Conservation (phyloP, 1,140 invertebrate species). For the Drosophila guanche region DNA sequence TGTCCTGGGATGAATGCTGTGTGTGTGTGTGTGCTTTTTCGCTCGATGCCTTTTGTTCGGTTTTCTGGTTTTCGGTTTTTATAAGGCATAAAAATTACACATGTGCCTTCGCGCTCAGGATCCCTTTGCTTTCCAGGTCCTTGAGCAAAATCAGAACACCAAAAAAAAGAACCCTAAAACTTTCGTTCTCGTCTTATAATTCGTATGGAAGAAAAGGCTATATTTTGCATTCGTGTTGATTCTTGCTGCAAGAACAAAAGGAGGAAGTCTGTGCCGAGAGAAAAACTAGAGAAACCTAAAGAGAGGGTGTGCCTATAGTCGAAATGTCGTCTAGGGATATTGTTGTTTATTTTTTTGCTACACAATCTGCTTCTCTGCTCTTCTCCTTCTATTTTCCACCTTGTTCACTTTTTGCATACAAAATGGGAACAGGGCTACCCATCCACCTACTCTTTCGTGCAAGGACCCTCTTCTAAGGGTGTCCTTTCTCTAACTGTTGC, state of each 20-base stretch:
- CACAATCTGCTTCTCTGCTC: constrained; percentile 12
- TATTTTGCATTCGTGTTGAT: background rate
- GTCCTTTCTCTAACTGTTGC: constrained; percentile 61
- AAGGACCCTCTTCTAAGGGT: constrained; percentile 12
- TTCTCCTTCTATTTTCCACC: constrained; percentile 53
- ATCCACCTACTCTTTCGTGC: constrained; percentile 50
- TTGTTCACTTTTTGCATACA: constrained; percentile 58
- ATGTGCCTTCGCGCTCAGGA: constrained; percentile 16
- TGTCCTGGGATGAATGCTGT: constrained; percentile 14
- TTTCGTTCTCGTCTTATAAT: constrained; percentile 23
- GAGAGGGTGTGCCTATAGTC: too few relatives aligned
- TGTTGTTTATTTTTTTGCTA: background rate
- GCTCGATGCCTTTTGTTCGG: constrained; percentile 36
- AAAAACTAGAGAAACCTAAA: too few relatives aligned
- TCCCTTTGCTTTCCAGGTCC: constrained; percentile 6
- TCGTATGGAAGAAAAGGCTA: background rate
- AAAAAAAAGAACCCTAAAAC: constrained; percentile 14
- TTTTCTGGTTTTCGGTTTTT: constrained; percentile 43
- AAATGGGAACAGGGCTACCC: constrained; percentile 47
- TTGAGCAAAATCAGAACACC: constrained; percentile 3
- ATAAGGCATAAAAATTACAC: constrained; percentile 69
- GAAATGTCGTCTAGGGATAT: background rate
- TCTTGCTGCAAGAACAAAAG: too few relatives aligned
- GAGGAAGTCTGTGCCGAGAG: too few relatives aligned
- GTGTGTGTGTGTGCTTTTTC: constrained; percentile 14